Percentiles rank a stretch among this genome's conserved stretches.
Evolutionary conservation across 2,113 vertebrate genomes (phyloP).

Genomic region (Ictidomys tridecemlineatus): DNA sequence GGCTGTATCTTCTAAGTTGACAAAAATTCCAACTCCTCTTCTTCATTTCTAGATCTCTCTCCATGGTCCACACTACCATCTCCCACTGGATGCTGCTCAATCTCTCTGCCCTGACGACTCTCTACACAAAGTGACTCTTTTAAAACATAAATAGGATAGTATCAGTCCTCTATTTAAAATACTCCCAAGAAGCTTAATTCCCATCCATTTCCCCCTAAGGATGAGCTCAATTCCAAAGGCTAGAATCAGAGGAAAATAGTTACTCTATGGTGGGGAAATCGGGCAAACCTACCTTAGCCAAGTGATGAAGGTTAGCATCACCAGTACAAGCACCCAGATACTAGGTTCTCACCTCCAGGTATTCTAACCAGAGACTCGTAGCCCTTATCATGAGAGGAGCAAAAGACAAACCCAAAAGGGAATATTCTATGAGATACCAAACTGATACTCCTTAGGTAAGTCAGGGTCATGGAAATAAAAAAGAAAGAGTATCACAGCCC

Average conservation of each 20-base stretch:
- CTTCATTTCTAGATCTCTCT: not conserved
- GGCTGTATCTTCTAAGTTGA: not conserved
- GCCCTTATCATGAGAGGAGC: not conserved
- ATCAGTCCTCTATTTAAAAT: not conserved
- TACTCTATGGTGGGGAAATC: not conserved
- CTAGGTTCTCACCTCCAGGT: not conserved
- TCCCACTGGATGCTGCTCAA: not conserved
- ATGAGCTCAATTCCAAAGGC: conserved; percentile 31
- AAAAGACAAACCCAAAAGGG: not conserved
- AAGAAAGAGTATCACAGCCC: not conserved
- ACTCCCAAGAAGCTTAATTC: not conserved
- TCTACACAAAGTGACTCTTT: not conserved
- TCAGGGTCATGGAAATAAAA: not conserved
- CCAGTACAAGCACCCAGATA: not conserved
- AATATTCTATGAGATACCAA: not conserved
- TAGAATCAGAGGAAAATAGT: not conserved
- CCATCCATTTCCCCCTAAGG: not conserved
- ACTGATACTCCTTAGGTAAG: not conserved
- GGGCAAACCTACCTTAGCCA: not conserved
- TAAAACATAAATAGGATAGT: not conserved
- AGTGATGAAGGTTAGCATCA: not conserved
- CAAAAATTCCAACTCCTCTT: not conserved
- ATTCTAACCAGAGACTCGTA: not conserved
- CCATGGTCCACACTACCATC: not conserved
- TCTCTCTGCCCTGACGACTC: not conserved